Conservation (phyloP, 1,140 invertebrate species). For the Phthorimaea operculella region DNA sequence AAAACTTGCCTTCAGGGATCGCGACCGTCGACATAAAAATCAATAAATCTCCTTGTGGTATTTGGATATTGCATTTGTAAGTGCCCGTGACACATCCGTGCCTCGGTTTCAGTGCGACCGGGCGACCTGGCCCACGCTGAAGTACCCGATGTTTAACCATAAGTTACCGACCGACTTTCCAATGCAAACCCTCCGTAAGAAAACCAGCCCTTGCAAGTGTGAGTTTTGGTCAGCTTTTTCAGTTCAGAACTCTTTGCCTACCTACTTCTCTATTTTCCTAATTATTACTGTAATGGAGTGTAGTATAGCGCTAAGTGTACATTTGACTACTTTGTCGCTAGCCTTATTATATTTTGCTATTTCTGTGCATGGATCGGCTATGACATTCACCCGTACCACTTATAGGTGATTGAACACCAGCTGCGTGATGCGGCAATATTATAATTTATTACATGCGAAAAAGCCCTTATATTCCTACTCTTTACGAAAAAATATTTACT, state of each 20-base stretch:
- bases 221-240: slow-evolving; percentile 68
- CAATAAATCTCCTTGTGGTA: slow-evolving; percentile 47
- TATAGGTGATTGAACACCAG: slow-evolving; percentile 4
- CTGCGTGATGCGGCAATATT: neutral
- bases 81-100: slow-evolving; percentile 26
- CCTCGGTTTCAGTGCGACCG: slow-evolving; percentile 47
- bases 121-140: slow-evolving; percentile 26
- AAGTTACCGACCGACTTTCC: slow-evolving; percentile 66
- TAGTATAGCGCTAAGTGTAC: slow-evolving; percentile 56
- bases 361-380: slow-evolving; percentile 50
- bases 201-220: slow-evolving; percentile 90
- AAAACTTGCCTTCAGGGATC: slow-evolving; percentile 11
- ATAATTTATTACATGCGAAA: too few relatives aligned
- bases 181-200: slow-evolving; percentile 90
- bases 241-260: slow-evolving; percentile 30
- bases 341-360: slow-evolving; percentile 58
- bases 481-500: too few relatives aligned
- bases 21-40: slow-evolving; percentile 43
- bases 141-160: slow-evolving; percentile 64
- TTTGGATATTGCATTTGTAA: slow-evolving; percentile 39
- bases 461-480: too few relatives aligned
- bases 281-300: slow-evolving; percentile 42
- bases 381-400: slow-evolving; percentile 36
- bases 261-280: slow-evolving; percentile 29
- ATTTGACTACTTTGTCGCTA: slow-evolving; percentile 41